Conservation (phyloP, 2,888 invertebrate genomes). For the Yponomeuta sedellus region DNA sequence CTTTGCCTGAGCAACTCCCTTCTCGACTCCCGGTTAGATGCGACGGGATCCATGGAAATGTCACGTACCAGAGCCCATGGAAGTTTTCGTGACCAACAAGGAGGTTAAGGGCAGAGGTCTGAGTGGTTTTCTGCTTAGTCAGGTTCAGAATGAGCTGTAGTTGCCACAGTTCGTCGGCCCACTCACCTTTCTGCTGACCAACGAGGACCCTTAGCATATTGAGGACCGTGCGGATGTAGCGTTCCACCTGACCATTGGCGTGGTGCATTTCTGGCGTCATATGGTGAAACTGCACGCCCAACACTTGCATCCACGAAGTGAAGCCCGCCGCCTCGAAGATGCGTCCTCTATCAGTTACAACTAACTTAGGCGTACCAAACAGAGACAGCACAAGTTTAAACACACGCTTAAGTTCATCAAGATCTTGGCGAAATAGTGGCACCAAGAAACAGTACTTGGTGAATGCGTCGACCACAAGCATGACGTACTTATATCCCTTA, state of each 20-base stretch:
- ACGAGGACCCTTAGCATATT: constrained; percentile 21
- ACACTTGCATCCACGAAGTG: not conserved
- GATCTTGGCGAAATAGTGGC: constrained; percentile 13
- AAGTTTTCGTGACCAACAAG: constrained; percentile 13
- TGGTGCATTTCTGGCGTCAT: constrained; percentile 28
- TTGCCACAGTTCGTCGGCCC: constrained; percentile 14
- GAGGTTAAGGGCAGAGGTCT: constrained; percentile 17
- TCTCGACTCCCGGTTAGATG: constrained; percentile 13
- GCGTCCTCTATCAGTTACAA: constrained; percentile 18
- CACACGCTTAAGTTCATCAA: constrained; percentile 12
- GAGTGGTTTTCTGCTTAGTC: constrained; percentile 15
- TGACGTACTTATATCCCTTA: constrained; percentile 12
- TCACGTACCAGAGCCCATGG: constrained; percentile 17
- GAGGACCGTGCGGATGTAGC: constrained; percentile 23
- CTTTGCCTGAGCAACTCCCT: constrained; percentile 7
- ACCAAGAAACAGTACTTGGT: constrained; percentile 17
- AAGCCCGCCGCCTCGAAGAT: constrained; percentile 18
- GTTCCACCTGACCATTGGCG: constrained; percentile 25
- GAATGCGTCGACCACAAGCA: constrained; percentile 17
- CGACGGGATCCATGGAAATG: not conserved
- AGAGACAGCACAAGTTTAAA: constrained; percentile 12
- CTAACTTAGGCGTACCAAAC: constrained; percentile 17
- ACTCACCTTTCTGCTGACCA: not conserved
- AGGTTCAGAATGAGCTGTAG: constrained; percentile 14
- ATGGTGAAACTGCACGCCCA: constrained; percentile 21